Base-by-base conservation (phyloP, 1,140 invertebrate genomes). In the Pantala flavescens region DNA sequence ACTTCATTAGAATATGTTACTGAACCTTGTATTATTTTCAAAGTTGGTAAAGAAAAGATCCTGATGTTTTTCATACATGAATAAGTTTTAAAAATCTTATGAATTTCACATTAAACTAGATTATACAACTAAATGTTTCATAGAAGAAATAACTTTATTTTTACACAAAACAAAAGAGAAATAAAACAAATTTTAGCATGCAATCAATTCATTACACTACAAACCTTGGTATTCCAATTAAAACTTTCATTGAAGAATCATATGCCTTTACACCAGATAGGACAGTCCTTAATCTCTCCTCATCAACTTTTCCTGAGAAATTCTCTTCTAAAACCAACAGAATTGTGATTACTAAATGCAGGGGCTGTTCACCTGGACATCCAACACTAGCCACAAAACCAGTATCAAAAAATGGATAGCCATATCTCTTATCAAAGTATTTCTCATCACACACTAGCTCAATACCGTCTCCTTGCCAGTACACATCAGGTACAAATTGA, bases 261-360 rank as follows among this genome's bases (percentile, higher is more conserved):
- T 75, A 75, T 36, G 36, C 71, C 28, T 36, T 24, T 9, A 73
- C 73, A 3, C 74, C 74, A 21, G 70, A n/a, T 23, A 75, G 36
- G 10, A 75, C 43, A 42, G 16, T 71, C 23, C 73, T 36, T 1
- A 75, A 74, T 49, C 70, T 49, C 23, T 43, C 36, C n/a, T 70
- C 71, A 21, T 63, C 19, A 3, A 16, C n/a, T 21, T 63, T 21
- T 21, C 49, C 49, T 36, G 28, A 36, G 28, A 36, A 36, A 19
- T 74, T 70, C 11, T 42, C 42, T 23, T 23, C 71, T 3, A 72
- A 16, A 36, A 24, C 71, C 0, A 76, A n/a, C 2, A 76, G 12
- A 23, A 76, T 42, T 9, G 76, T 76, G 36, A 75, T 24, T 1
- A 76, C 55, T 23, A 73, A 49, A 24, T 71, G 72, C 71, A 76